Conservation (phyloP, 30 jellyfish, hydroid and myxozoan species). For the Hydractinia echinata region DNA sequence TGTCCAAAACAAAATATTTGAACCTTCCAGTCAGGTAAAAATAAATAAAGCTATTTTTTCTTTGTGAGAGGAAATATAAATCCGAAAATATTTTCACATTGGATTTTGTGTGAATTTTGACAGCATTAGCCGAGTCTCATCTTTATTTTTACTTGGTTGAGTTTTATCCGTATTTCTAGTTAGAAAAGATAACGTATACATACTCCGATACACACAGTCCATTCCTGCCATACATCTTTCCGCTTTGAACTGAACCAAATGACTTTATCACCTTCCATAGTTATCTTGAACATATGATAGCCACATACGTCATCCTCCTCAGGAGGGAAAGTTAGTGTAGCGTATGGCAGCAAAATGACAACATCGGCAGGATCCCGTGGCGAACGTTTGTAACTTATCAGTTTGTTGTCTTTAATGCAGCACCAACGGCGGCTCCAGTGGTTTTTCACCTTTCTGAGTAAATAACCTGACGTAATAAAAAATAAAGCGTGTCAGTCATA, state of each 20-base stretch:
- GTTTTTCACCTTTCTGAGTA: conserved; percentile 1
- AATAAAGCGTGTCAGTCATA: neutral
- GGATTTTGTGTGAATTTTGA: no score
- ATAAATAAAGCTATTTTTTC: no score
- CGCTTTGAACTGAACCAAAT: conserved; percentile 20
- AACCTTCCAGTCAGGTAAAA: no score
- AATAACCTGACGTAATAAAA: conserved; percentile 15
- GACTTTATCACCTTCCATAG: conserved; percentile 16
- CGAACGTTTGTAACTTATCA: conserved; percentile 31
- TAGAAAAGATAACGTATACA: no score
- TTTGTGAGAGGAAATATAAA: no score
- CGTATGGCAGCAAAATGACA: conserved; percentile 16
- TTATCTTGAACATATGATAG: conserved; percentile 27
- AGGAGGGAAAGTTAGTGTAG: conserved; percentile 25
- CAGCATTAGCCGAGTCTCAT: no score
- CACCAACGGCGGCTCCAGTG: conserved; percentile 59
- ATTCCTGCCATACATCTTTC: neutral
- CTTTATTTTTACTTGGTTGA: no score
- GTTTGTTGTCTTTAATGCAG: conserved; percentile 33
- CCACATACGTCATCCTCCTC: conserved; percentile 14
- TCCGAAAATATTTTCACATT: no score
- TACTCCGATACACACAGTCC: no score
- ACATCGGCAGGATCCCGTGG: conserved; percentile 42
- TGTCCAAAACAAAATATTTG: no score
- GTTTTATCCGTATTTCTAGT: no score